Base-by-base conservation (phyloP, 2,113 vertebrate genomes). In the Mungos mungo region DNA sequence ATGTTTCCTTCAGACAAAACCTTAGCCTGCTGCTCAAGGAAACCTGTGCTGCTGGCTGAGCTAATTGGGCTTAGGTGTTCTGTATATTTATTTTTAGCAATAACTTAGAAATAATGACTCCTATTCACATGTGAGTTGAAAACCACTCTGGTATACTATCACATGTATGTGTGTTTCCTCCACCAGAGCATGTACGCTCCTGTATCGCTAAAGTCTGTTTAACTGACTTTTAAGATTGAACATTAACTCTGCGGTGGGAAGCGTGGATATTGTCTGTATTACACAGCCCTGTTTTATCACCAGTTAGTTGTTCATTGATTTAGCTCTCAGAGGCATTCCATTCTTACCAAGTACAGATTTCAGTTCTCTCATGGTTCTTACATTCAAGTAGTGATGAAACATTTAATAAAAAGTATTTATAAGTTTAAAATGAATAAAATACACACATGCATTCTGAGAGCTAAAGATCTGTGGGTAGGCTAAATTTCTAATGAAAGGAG, bases 321-420 rank as follows among this genome's bases (percentile, higher is more conserved):
- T 57, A 60, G 25, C 38, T 45, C 1, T 66, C 14, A 33, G 13
- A 60, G 47, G 52, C 33, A 69, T 79, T 79, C 29, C 13, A 5
- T 35, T 50, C 72, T 69, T 35, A 38, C 6, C 47, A 86, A 80
- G 31, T 50, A 50, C 3, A 31, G 45, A 18, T 25, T 57, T 33
- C 33, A 4, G 47, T 25, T 76, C 25, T 50, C 19, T 79, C 33
- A 10, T 50, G 25, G 19, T 69, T 68, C 81, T 95, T 60, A 50
- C 4, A 27, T 95, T 85, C 13, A 91, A 95, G 63, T 11, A 86
- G 71, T 77, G 45, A 47, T 77, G 35, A 95, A 7, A 76, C 2
- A 84, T 95, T 66, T 77, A 82, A 65, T 35, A 74, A 54, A 95
- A 95, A 57, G 45, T 54, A 77, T 74, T 90, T 90, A n/a, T 23